phyloP scores from a whole-genome alignment of 2,797 vertebrate species.

The Rhyacichthys aspro region DNA sequence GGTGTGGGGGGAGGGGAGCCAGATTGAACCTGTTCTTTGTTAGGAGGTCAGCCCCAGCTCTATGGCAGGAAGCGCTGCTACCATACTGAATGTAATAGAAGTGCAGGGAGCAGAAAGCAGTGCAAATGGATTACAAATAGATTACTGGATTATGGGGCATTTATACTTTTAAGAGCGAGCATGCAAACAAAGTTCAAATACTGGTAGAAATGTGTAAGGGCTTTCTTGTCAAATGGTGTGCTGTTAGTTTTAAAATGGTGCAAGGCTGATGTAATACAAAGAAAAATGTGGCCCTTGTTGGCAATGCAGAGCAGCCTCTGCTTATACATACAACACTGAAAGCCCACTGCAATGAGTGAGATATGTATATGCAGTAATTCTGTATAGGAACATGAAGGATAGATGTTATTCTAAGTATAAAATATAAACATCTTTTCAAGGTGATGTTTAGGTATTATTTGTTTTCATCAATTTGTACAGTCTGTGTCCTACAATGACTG shows the following conservation, averaged over 20 bases:
- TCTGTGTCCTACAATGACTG: too few relatives aligned
- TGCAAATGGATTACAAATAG: neutral
- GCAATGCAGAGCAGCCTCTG: neutral
- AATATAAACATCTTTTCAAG: too few relatives aligned
- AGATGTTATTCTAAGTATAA: too few relatives aligned
- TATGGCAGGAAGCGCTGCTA: slow-evolving; percentile 77
- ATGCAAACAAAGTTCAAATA: neutral
- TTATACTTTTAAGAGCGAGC: slow-evolving; percentile 9
- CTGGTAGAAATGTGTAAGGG: neutral
- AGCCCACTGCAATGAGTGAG: neutral
- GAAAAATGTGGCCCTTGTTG: slow-evolving; percentile 18
- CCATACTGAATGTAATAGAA: slow-evolving; percentile 79
- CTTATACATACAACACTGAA: neutral
- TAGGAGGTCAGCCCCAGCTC: slow-evolving; percentile 87
- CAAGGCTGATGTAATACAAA: slow-evolving; percentile 27
- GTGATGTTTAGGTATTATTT: too few relatives aligned
- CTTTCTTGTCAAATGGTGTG: slow-evolving; percentile 13
- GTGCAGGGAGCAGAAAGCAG: slow-evolving; percentile 60
- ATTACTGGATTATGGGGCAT: slow-evolving; percentile 20
- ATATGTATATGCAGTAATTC: too few relatives aligned
- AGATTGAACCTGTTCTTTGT: slow-evolving; percentile 89
- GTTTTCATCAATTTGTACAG: too few relatives aligned
- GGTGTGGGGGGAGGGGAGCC: slow-evolving; percentile 80
- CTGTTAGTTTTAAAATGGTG: slow-evolving; percentile 25
- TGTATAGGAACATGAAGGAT: too few relatives aligned